Percentiles rank a stretch among this genome's conserved stretches.
These are phyloP conservation scores for Periphyllus acericola DNA, from an alignment of 2,888 invertebrate genomes.

Conservation along the genomic window DNA sequence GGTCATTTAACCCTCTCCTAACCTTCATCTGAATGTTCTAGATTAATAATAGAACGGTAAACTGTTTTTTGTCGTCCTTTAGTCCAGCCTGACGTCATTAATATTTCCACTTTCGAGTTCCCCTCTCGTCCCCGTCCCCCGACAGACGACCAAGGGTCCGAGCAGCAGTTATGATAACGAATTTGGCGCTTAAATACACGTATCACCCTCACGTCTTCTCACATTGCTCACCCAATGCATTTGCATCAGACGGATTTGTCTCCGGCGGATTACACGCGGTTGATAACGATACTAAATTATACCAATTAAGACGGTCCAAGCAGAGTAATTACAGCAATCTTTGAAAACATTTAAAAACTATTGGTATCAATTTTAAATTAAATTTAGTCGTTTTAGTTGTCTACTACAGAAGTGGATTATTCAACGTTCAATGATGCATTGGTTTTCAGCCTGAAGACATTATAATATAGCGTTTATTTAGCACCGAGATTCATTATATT, in stretches of 20 bases:
- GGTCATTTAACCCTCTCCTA: conserved; percentile 62
- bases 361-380: conserved; percentile 3
- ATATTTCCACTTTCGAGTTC: conserved; percentile 46
- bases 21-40: conserved; percentile 59
- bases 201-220: not conserved
- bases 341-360: conserved; percentile 6
- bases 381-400: not conserved
- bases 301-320: conserved; percentile 53
- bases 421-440: not conserved
- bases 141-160: conserved; percentile 44
- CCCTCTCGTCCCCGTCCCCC: not conserved
- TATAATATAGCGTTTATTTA: too few species aligned
- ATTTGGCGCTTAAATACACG: conserved; percentile 56
- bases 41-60: conserved; percentile 62
- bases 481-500: too few species aligned
- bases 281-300: conserved; percentile 51
- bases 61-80: conserved; percentile 58
- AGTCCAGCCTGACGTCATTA: conserved; percentile 61
- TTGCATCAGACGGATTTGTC: conserved; percentile 51
- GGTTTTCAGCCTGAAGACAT: not conserved
- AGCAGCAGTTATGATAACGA: conserved; percentile 58
- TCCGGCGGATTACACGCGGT: conserved; percentile 26
- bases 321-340: conserved; percentile 37
- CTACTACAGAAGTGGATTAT: not conserved
- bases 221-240: conserved; percentile 10